Evolutionary conservation across 2,797 vertebrate species (phyloP).

Genomic region (Harpagifer antarcticus): DNA sequence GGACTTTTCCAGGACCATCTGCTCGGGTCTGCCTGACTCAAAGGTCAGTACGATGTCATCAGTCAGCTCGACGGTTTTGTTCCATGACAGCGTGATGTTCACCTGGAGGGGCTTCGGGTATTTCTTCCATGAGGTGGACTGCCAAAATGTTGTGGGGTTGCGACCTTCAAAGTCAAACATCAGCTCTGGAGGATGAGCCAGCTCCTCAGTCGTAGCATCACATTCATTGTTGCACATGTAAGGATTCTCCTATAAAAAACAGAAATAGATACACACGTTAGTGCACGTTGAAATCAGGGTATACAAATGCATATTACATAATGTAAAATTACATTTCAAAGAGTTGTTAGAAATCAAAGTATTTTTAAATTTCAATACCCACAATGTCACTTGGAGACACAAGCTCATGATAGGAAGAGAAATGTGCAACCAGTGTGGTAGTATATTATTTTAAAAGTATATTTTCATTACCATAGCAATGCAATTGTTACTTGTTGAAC

Average conservation of each 20-base stretch:
- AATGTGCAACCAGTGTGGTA: not conserved
- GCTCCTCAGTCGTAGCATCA: conserved; percentile 92
- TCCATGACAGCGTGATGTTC: conserved; percentile 98
- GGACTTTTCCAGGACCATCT: conserved; percentile 98
- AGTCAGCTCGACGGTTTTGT: conserved; percentile 98
- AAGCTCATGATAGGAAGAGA: not conserved
- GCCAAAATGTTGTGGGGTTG: conserved; percentile 97
- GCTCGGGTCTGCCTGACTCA: conserved; percentile 96
- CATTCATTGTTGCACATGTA: conserved; percentile 99
- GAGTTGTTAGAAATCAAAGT: not conserved
- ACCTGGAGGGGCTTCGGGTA: conserved; percentile 95
- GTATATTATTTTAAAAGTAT: not conserved
- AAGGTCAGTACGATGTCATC: conserved; percentile 98
- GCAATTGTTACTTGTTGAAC: not conserved
- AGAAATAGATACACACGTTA: conserved; percentile 21
- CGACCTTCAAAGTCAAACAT: conserved; percentile 99
- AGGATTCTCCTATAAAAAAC: conserved; percentile 90
- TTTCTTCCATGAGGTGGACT: conserved; percentile 96
- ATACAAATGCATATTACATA: not conserved
- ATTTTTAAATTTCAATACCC: not conserved
- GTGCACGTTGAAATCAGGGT: not conserved
- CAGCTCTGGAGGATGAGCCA: conserved; percentile 95
- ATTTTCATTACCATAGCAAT: not conserved
- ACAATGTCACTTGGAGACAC: not conserved
- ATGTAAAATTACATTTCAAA: not conserved